Evolutionary conservation across 1,140 invertebrate species (phyloP), one percentile per base, ranked within the genome.

Genomic region (Geopemphigus sp.): DNA sequence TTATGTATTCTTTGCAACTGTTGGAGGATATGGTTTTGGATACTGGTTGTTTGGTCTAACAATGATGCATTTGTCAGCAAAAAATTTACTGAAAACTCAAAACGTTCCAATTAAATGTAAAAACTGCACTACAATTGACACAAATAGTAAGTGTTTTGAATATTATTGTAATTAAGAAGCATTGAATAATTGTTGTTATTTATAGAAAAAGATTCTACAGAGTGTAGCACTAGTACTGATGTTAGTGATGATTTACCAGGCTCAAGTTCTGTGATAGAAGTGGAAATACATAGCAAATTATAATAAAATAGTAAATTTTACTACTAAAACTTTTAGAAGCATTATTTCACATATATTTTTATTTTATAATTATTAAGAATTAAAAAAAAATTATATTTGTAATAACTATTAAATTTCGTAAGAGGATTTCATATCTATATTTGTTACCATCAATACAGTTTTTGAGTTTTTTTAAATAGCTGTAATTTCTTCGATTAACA

Each of bases 1-100:
- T 1, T 78, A 61, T 19, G 24, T 78, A 11, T 78, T 78, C 47
- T 56, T 78, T 63, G 74, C 74, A 5, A 61, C 24, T 14, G 57
- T 78, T 8, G 74, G 57, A 47, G 74, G 74, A 47, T 78, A 78
- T 63, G 74, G 74, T 26, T 26, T 78, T 19, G 74, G 74, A 29
- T 78, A 78, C 17, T 78, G 74, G 74, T n/a, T 78, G 6, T 78
- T 78, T 78, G 74, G 74, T 10, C 50, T 78, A 29, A 78, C 74
- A 26, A 78, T 78, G 74, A 78, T 78, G 74, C 74, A 78, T 45
- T 26, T 78, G 15, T 47, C 74, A 14, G 74, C 74, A 63, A 78
- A n/a, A 29, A 78, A 78, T 78, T 63, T 78, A 63, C 5, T 63
- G 0, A 78, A 78, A 78, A 29, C 74, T 8, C 56, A 78, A 47